Evolutionary conservation across 2,113 vertebrate genomes (phyloP).

Genomic region (Monopterus albus): DNA sequence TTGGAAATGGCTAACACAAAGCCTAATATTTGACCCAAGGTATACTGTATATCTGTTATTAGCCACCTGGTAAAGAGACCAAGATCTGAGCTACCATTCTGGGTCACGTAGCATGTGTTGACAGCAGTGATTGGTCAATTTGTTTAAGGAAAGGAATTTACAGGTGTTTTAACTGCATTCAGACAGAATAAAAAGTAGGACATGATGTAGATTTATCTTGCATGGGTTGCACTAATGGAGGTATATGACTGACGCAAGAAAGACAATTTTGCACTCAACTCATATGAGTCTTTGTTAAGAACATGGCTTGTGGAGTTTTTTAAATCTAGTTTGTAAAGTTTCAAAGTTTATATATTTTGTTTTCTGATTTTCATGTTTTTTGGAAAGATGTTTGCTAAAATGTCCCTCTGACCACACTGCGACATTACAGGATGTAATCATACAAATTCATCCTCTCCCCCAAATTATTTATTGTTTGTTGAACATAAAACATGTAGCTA

Average conservation of each 20-base stretch:
- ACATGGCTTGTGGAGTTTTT: conserved; percentile 71
- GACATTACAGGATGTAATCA: conserved; percentile 5
- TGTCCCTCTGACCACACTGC: conserved; percentile 69
- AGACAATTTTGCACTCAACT: conserved; percentile 76
- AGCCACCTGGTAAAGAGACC: conserved; percentile 4
- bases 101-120: conserved; percentile 7
- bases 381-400: conserved; percentile 36
- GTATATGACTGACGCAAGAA: conserved; percentile 46
- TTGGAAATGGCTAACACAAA: conserved; percentile 7
- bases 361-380: conserved; percentile 47
- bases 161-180: conserved; percentile 24
- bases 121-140: conserved; percentile 19
- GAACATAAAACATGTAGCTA: conserved; percentile 26
- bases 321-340: conserved; percentile 49
- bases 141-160: conserved; percentile 1
- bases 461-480: background rate
- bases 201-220: conserved; percentile 25
- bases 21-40: background rate
- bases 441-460: background rate
- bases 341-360: conserved; percentile 66
- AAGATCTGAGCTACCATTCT: conserved; percentile 14
- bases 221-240: conserved; percentile 75
- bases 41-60: too few relatives aligned
- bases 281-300: conserved; percentile 73
- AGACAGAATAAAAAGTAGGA: conserved; percentile 27